phyloP scores from a whole-genome alignment of 2,113 vertebrate genomes.

The Montifringilla adamsi region DNA sequence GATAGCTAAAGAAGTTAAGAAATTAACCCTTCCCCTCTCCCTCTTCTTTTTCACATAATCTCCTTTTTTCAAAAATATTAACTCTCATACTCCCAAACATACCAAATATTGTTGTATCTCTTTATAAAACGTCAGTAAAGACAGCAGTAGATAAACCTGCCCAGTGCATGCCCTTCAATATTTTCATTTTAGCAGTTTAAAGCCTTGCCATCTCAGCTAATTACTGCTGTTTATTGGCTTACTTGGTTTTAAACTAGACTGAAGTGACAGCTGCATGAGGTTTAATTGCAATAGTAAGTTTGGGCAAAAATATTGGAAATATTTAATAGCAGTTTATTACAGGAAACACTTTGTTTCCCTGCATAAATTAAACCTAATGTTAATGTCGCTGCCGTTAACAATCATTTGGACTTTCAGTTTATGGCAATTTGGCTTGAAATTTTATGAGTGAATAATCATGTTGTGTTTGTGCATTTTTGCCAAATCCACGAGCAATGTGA shows the following conservation, averaged over 20 bases:
- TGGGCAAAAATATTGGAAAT: background rate
- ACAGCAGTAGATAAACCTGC: background rate
- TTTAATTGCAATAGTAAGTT: background rate
- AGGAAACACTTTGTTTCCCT: background rate
- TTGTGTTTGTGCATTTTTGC: background rate
- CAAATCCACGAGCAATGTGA: background rate
- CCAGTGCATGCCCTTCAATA: background rate
- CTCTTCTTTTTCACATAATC: background rate
- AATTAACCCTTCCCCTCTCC: background rate
- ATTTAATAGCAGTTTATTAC: background rate
- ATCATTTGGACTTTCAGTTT: background rate
- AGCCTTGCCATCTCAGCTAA: background rate
- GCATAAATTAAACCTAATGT: background rate
- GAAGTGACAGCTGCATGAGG: background rate
- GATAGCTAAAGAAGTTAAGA: background rate
- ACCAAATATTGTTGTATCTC: background rate
- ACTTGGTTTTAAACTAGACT: background rate
- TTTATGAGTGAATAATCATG: rapidly evolving
- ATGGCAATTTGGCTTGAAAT: background rate
- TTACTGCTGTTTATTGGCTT: background rate
- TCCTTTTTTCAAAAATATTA: background rate
- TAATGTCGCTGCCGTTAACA: background rate
- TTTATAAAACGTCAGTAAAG: background rate
- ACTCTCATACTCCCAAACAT: background rate
- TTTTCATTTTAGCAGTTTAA: background rate